These are phyloP conservation scores for Drosophila nebulosa DNA, from an alignment of 1,140 invertebrate species.

Conservation along the genomic window DNA sequence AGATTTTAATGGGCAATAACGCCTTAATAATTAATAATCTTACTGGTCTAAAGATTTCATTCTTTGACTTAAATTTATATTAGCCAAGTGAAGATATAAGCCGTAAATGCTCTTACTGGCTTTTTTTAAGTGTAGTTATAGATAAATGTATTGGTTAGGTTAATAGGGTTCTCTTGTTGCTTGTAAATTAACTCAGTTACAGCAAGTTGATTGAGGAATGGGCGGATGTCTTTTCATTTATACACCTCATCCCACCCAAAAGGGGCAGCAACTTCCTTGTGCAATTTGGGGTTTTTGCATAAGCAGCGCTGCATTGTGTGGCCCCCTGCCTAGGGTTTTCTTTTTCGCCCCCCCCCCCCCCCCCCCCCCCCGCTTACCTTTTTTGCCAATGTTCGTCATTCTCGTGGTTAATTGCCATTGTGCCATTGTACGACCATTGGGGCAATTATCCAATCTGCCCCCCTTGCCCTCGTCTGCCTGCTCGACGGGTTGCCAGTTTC, in stretches of 20 bases:
- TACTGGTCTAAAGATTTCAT: too few relatives aligned
- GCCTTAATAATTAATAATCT: too few relatives aligned
- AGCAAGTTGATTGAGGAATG: conserved; percentile 18
- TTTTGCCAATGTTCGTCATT: neutral
- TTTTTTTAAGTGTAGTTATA: neutral
- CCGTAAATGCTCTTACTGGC: too few relatives aligned
- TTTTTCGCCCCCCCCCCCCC: neutral
- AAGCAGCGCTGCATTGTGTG: conserved; percentile 17
- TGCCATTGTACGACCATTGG: conserved; percentile 34
- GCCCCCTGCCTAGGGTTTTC: neutral
- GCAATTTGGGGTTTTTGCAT: conserved; percentile 33
- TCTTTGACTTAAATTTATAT: too few relatives aligned
- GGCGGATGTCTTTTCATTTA: neutral
- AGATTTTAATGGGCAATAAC: too few relatives aligned
- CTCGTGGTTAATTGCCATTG: conserved; percentile 52
- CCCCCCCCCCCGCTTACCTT: too few relatives aligned
- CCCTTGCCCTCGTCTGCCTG: neutral
- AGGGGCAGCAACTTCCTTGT: neutral
- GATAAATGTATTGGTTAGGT: neutral
- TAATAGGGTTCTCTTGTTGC: conserved; percentile 40
- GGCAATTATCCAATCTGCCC: conserved; percentile 52
- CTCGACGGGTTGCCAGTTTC: neutral
- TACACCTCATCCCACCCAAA: neutral
- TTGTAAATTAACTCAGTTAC: conserved; percentile 40
- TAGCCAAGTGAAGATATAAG: too few relatives aligned